Percentiles rank a stretch among this genome's conserved stretches.
Evolutionary conservation across 2,888 invertebrate genomes (phyloP).

Genomic region (Drosophila nr. perissopoda): DNA sequence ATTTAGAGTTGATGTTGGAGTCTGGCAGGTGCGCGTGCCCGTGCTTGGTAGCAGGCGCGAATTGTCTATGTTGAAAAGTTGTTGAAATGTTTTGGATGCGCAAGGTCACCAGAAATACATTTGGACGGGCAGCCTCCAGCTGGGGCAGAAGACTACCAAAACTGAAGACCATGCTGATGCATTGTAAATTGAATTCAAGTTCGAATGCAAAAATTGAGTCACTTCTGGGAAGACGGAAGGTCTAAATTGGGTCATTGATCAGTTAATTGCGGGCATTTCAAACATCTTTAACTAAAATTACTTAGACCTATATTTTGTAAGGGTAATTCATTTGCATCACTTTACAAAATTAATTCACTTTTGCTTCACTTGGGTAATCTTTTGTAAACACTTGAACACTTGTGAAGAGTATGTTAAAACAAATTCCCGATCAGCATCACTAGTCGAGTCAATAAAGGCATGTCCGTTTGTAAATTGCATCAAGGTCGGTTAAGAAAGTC

Average conservation of each 20-base stretch:
- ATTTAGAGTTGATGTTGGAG: constrained; percentile 6
- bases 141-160: constrained; percentile 21
- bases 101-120: constrained; percentile 58
- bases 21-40: constrained; percentile 55
- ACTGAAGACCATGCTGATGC: constrained; percentile 48
- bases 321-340: background rate
- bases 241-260: constrained; percentile 8
- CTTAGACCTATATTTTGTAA: background rate
- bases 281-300: background rate
- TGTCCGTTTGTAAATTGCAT: background rate
- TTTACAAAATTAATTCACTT: background rate
- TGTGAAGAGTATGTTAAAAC: background rate
- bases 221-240: background rate
- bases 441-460: background rate
- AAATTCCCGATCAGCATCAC: background rate
- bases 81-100: constrained; percentile 68
- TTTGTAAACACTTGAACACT: background rate
- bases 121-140: constrained; percentile 34
- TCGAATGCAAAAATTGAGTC: background rate
- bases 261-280: background rate
- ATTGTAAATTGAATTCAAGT: constrained; percentile 46
- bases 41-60: constrained; percentile 51
- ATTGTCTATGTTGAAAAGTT: constrained; percentile 58
- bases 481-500: background rate
- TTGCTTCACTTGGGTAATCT: background rate